Evolutionary conservation across 2,888 invertebrate genomes (phyloP).

Genomic region (Volucella zonaria): DNA sequence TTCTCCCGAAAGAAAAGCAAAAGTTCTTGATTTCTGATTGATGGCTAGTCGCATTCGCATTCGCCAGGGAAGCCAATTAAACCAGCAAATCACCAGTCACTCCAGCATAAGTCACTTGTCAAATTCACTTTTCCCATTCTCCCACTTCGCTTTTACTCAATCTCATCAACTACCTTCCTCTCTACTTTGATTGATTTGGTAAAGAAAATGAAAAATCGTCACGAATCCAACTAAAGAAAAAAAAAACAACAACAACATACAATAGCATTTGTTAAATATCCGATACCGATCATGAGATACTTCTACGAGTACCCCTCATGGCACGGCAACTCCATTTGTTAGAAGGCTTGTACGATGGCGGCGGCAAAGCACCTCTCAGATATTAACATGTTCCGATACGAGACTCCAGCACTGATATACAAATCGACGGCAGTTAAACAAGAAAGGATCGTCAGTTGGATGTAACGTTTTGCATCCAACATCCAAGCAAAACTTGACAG

Average conservation of each 20-base stretch:
- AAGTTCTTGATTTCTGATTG: too few species aligned
- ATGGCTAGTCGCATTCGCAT: too few species aligned
- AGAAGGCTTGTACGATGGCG: background rate
- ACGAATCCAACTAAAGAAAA: slow-evolving; percentile 33
- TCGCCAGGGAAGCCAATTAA: too few species aligned
- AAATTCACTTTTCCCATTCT: slow-evolving; percentile 43
- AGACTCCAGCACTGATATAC: slow-evolving; percentile 39
- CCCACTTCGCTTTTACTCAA: slow-evolving; percentile 12
- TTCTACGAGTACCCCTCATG: background rate
- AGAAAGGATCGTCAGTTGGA: slow-evolving; percentile 58
- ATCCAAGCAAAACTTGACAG: slow-evolving; percentile 36
- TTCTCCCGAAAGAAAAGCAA: too few species aligned
- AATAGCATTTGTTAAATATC: slow-evolving; percentile 45
- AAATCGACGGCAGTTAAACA: slow-evolving; percentile 67
- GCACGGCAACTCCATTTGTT: background rate
- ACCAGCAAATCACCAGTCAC: too few species aligned
- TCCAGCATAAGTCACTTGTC: slow-evolving; percentile 39
- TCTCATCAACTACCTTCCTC: slow-evolving; percentile 2
- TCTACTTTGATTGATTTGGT: slow-evolving; percentile 52
- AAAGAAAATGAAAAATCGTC: slow-evolving; percentile 62
- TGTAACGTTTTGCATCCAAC: slow-evolving; percentile 55
- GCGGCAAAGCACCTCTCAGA: background rate
- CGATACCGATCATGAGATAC: slow-evolving; percentile 44
- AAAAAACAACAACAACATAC: background rate
- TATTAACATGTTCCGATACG: slow-evolving; percentile 17